Evolutionary conservation across 2,888 invertebrate genomes (phyloP), one percentile per base, ranked within the genome.

Genomic region (Stictocephala bisonia): DNA sequence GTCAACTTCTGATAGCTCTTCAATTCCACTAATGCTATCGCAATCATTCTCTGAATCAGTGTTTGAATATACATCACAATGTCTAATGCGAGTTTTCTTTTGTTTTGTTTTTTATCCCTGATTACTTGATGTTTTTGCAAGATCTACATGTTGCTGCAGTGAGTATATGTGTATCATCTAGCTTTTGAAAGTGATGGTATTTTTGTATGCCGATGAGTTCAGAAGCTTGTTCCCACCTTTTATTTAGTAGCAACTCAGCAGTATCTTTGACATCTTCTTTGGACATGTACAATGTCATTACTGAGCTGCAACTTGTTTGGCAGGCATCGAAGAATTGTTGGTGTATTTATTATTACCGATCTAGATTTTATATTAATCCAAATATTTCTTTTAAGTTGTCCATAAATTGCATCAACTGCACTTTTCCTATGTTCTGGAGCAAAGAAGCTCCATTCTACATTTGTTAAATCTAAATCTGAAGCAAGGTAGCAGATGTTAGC

Each of bases 351-450:
- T 18, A 35, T 69, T 24, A 51, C 69, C 13, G 35, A 44, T n/a
- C 2, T 20, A 15, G 51, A 31, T 29, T 70, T 70, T 13, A 70
- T 24, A 22, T 13, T 1, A 13, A 40, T 64, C 72, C 72, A 72
- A 13, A 66, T 44, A 13, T 50, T 20, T 35, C 48, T 15, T 24
- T 71, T 71, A n/a, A 72, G 22, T 2, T 15, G 18, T 6, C 66
- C 72, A 4, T 66, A 64, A 40, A 72, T 48, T 11, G 31, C 72
- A 67, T 72, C 72, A 24, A 72, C 66, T 15, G 66, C 66, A 35
- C 72, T 50, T 50, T 72, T 72, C 18, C 72, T 50, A 41, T 72
- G 72, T 27, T 31, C 51, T 24, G 72, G 13, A 20, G 72, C 72
- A 50, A 72, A 72, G 18, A 24, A 51, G 26, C 40, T 50, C 72